Conservation (phyloP, 2,888 invertebrate species). For the Tillus elongatus region DNA sequence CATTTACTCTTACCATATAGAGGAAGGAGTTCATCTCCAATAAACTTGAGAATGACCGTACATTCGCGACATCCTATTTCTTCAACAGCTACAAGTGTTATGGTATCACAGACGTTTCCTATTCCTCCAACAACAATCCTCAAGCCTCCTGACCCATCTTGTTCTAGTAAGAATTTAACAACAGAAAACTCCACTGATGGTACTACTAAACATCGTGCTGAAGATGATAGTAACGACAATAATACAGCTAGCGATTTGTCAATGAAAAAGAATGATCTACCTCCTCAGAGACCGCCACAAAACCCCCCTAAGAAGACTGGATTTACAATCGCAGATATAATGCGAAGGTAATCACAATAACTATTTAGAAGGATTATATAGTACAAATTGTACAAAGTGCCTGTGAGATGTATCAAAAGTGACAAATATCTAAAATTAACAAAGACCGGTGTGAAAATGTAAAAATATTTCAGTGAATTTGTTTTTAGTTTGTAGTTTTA, state of each 20-base stretch:
- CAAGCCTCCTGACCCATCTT: conserved; percentile 42
- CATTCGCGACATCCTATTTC: conserved; percentile 23
- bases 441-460: no score
- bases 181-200: background rate
- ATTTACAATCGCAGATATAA: conserved; percentile 84
- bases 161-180: conserved; percentile 11
- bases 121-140: conserved; percentile 27
- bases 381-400: no score
- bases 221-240: conserved; percentile 19
- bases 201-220: background rate
- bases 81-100: no score
- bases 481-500: no score
- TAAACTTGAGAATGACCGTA: conserved; percentile 32
- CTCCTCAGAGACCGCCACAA: conserved; percentile 49
- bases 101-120: conserved; percentile 8
- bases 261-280: conserved; percentile 38
- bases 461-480: no score
- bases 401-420: no score
- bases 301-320: conserved; percentile 65
- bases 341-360: conserved; percentile 83
- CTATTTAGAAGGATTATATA: no score
- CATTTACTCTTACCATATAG: conserved; percentile 27
- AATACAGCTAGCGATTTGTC: conserved; percentile 39
- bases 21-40: conserved; percentile 29
- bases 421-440: no score